phyloP scores from a whole-genome alignment of 2,888 invertebrate genomes.

The Disparrhopalites patrizii region DNA sequence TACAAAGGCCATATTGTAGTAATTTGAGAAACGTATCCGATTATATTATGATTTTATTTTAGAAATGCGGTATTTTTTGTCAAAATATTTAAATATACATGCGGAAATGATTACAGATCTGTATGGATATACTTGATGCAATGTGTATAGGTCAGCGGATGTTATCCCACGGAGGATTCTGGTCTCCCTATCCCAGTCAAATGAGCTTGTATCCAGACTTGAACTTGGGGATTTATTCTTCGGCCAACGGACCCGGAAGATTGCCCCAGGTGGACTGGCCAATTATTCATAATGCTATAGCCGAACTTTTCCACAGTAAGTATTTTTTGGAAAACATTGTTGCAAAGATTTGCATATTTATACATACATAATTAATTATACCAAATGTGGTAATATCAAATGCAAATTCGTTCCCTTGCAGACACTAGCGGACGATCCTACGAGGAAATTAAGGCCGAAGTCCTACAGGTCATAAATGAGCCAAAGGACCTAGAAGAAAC shows the following conservation, averaged over 20 bases:
- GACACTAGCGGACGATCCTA: background rate
- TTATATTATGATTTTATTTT: background rate
- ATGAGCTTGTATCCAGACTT: slow-evolving; percentile 27
- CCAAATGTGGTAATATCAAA: too few species aligned
- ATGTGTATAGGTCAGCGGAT: slow-evolving; percentile 25
- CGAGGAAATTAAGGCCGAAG: too few species aligned
- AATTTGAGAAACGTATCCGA: background rate
- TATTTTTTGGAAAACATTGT: too few species aligned
- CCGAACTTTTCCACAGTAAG: too few species aligned
- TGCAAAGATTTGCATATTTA: background rate
- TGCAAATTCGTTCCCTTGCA: too few species aligned
- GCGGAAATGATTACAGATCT: too few species aligned
- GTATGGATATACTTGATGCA: background rate
- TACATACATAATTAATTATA: too few species aligned
- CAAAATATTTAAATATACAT: background rate
- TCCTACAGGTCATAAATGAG: too few species aligned
- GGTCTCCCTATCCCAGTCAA: slow-evolving; percentile 23
- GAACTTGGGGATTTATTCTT: slow-evolving; percentile 24
- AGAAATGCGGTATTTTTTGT: background rate
- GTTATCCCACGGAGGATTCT: slow-evolving; percentile 26
- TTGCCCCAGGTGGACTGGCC: background rate
- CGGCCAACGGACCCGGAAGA: slow-evolving; percentile 14
- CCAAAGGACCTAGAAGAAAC: background rate
- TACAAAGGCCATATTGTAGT: background rate
- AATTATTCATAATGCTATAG: slow-evolving; percentile 14